These are phyloP conservation scores for Rhingia rostrata DNA, from an alignment of 2,888 invertebrate genomes.

Conservation along the genomic window DNA sequence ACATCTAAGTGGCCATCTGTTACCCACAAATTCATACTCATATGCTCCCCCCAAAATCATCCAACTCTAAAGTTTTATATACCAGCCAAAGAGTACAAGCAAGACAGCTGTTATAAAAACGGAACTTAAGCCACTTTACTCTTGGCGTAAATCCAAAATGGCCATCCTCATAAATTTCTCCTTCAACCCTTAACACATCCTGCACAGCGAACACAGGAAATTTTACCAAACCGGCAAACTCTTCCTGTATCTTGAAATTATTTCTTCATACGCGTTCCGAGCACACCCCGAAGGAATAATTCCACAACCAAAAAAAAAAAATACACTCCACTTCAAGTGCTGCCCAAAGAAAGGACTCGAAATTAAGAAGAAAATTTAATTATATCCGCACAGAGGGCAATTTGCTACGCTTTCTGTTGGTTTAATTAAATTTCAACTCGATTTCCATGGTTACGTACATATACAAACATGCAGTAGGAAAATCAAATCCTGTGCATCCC, in stretches of 20 bases:
- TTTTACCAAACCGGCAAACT: constrained; percentile 3
- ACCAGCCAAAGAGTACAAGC: background rate
- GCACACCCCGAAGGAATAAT: constrained; percentile 8
- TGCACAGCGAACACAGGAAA: background rate
- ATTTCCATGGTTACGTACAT: constrained; percentile 51
- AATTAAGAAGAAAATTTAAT: constrained; percentile 64
- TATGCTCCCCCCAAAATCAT: constrained; percentile 24
- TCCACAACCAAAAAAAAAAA: background rate
- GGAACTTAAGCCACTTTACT: constrained; percentile 56
- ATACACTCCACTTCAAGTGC: constrained; percentile 6
- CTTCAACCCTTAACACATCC: constrained; percentile 13
- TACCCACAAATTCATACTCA: constrained; percentile 17
- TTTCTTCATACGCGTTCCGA: constrained; percentile 14
- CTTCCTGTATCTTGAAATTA: constrained; percentile 35
- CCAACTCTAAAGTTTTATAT: constrained; percentile 23
- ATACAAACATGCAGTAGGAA: background rate
- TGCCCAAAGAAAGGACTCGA: constrained; percentile 35
- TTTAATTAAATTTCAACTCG: constrained; percentile 59
- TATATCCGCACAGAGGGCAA: constrained; percentile 43
- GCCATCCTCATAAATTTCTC: constrained; percentile 37
- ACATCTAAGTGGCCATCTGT: constrained; percentile 21
- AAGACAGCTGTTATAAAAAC: constrained; percentile 44
- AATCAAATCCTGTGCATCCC: constrained; percentile 45
- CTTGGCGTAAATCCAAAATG: constrained; percentile 61
- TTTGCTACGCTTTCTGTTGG: constrained; percentile 59